A percentile compares a stretch with the other conserved stretches of the same genome.
phyloP scores from a whole-genome alignment of 2,113 vertebrate genomes.

The Balaenoptera acutorostrata region DNA sequence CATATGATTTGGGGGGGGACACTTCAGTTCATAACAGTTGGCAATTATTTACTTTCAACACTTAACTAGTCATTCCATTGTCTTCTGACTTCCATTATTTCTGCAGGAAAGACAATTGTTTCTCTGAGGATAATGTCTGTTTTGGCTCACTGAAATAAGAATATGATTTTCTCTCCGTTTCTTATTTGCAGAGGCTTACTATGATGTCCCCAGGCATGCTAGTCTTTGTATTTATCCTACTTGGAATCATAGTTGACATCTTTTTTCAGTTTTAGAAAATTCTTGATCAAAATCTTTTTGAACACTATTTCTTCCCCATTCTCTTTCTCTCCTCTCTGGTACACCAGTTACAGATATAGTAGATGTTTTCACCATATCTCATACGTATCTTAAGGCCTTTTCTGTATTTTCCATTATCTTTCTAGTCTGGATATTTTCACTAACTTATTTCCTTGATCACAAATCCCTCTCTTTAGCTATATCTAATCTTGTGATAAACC shows the following conservation, averaged over 20 bases:
- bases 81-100: background rate
- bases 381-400: background rate
- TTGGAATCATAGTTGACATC: background rate
- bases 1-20: background rate
- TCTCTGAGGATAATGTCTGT: background rate
- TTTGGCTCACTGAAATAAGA: background rate
- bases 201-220: background rate
- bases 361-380: background rate
- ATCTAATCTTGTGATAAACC: background rate
- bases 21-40: background rate
- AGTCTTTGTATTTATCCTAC: background rate
- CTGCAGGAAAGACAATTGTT: background rate
- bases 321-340: background rate
- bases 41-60: background rate
- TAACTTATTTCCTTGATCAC: background rate
- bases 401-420: background rate
- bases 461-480: background rate
- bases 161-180: background rate
- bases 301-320: background rate
- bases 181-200: background rate
- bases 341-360: background rate
- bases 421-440: background rate
- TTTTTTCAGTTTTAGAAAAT: background rate
- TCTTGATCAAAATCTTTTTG: background rate
- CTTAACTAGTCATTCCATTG: background rate